Conservation (phyloP, 2,113 vertebrate genomes). For the Oncorhynchus kisutch region DNA sequence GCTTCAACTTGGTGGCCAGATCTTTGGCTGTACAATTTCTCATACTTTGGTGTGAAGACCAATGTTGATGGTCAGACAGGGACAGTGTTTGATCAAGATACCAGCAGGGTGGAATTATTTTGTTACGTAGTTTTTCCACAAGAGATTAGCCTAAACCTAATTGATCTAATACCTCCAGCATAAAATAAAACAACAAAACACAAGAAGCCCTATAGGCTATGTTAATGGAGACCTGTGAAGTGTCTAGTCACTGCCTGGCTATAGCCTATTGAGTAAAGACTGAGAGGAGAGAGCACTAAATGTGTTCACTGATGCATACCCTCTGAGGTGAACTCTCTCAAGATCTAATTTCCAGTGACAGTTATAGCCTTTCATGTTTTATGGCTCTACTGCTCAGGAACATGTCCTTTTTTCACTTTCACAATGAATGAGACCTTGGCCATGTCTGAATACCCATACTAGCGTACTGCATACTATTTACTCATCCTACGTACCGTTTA, state of each 20-base stretch:
- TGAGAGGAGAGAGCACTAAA: neutral
- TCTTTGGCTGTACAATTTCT: neutral
- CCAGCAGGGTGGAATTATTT: neutral
- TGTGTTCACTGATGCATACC: slow-evolving; percentile 20
- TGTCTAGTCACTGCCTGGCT: no score
- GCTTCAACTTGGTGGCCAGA: no score
- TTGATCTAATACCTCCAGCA: no score
- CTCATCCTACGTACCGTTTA: no score
- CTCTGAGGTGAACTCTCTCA: slow-evolving; percentile 3
- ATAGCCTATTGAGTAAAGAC: neutral
- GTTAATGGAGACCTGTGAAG: no score
- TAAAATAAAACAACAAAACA: no score
- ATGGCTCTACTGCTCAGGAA: slow-evolving; percentile 6
- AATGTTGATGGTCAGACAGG: neutral
- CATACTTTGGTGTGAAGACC: neutral
- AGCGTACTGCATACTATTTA: no score
- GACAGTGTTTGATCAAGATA: neutral
- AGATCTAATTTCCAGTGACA: slow-evolving; percentile 16
- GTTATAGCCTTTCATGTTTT: slow-evolving; percentile 19
- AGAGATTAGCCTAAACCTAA: no score
- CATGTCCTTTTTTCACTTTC: slow-evolving; percentile 25
- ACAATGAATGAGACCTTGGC: slow-evolving; percentile 4
- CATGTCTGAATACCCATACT: no score
- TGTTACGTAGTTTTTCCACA: no score
- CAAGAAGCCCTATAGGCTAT: no score